These are phyloP conservation scores for Brienomyrus brachyistius DNA, from an alignment of 2,113 vertebrate species.

Conservation along the genomic window DNA sequence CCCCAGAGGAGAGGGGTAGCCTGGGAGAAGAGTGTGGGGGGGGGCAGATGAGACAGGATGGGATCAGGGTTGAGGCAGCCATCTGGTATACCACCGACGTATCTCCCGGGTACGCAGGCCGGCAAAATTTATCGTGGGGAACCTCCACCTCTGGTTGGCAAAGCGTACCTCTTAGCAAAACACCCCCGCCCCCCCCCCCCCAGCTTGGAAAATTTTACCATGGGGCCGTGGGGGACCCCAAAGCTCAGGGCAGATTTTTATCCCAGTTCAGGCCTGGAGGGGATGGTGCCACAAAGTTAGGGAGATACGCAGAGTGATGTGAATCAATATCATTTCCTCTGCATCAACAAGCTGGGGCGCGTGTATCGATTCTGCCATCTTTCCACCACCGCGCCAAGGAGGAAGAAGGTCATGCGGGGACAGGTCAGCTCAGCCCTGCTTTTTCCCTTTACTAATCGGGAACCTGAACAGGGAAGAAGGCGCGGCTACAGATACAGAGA, in stretches of 20 bases:
- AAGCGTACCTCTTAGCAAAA: not conserved
- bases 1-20: constrained; percentile 86
- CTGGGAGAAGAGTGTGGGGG: constrained; percentile 45
- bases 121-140: not conserved
- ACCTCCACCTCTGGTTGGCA: not conserved
- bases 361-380: not conserved
- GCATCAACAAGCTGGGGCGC: not conserved
- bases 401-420: not conserved
- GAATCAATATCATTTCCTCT: not conserved
- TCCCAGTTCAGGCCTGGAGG: not conserved
- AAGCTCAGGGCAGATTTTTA: not conserved
- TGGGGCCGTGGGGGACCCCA: not conserved
- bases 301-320: not conserved
- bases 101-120: not conserved
- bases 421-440: not conserved
- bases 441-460: not conserved
- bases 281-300: not conserved
- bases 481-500: not conserved
- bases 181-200: not conserved
- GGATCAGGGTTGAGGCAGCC: not conserved
- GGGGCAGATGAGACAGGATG: too few species aligned
- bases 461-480: not conserved
- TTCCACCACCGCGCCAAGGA: not conserved
- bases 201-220: not conserved
- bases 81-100: not conserved